Evolutionary conservation across 2,888 invertebrate species (phyloP).

Genomic region (Apamea monoglypha): DNA sequence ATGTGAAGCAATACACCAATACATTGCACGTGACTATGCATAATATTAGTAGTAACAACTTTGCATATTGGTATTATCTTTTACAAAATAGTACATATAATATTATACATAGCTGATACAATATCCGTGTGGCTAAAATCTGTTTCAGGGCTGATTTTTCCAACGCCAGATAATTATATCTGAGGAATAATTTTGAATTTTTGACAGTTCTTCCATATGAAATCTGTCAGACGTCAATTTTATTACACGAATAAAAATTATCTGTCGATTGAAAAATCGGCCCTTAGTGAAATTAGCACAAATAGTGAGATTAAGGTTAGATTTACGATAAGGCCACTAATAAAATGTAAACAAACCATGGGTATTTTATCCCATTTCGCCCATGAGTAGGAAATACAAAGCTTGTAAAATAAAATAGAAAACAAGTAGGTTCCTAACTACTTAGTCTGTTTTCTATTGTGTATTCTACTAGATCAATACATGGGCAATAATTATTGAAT

Average conservation of each 20-base stretch:
- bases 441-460: too few relatives aligned
- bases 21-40: constrained; percentile 23
- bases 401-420: not conserved
- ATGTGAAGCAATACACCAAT: not conserved
- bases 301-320: not conserved
- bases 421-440: not conserved
- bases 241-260: too few relatives aligned
- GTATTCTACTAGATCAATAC: not conserved
- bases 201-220: too few relatives aligned
- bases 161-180: too few relatives aligned
- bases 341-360: not conserved
- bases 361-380: not conserved
- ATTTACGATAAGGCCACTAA: not conserved
- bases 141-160: too few relatives aligned
- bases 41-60: not conserved
- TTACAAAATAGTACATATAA: not conserved
- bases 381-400: too few relatives aligned
- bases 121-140: not conserved
- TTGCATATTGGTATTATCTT: not conserved
- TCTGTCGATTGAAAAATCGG: too few relatives aligned
- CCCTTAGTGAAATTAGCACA: not conserved
- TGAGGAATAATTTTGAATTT: too few relatives aligned
- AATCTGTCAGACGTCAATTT: too few relatives aligned
- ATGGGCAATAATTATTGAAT: not conserved
- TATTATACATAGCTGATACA: not conserved